Conservation (phyloP, 2,888 invertebrate species). For the Cataglyphis cursor region DNA sequence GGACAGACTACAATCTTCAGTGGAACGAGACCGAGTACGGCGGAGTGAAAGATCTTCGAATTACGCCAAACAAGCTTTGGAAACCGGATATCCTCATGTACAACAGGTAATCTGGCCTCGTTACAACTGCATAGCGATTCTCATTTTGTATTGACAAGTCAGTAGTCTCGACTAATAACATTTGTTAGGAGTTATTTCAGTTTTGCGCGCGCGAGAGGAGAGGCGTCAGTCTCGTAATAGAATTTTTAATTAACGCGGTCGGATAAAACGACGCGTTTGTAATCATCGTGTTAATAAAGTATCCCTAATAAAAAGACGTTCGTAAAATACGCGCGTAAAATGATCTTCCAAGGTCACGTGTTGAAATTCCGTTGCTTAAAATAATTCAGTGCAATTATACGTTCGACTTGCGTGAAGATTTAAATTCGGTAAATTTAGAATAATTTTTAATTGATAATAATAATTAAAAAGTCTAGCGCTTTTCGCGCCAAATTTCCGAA, state of each 20-base stretch:
- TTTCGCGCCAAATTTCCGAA: neutral
- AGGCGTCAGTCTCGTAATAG: slow-evolving; percentile 34
- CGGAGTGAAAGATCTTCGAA: slow-evolving; percentile 96
- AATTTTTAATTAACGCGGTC: slow-evolving; percentile 46
- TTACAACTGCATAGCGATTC: slow-evolving; percentile 60
- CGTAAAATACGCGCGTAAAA: slow-evolving; percentile 8
- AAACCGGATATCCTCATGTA: slow-evolving; percentile 99
- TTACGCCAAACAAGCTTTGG: slow-evolving; percentile 98
- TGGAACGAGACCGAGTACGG: slow-evolving; percentile 99
- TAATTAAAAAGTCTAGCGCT: neutral
- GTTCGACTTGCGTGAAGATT: neutral
- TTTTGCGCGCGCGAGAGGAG: slow-evolving; percentile 23
- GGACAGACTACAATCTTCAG: slow-evolving; percentile 98
- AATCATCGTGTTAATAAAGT: slow-evolving; percentile 37
- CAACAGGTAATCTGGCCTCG: slow-evolving; percentile 93
- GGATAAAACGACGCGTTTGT: slow-evolving; percentile 21
- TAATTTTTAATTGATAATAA: neutral
- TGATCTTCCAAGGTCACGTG: neutral
- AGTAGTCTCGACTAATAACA: slow-evolving; percentile 48
- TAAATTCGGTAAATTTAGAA: neutral
- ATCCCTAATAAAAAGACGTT: neutral
- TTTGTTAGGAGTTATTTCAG: slow-evolving; percentile 50
- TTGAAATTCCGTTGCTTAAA: neutral
- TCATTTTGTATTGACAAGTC: slow-evolving; percentile 41
- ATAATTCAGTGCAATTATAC: neutral